phyloP scores from a whole-genome alignment of 2,888 invertebrate genomes.

The Lithophane leautieri region DNA sequence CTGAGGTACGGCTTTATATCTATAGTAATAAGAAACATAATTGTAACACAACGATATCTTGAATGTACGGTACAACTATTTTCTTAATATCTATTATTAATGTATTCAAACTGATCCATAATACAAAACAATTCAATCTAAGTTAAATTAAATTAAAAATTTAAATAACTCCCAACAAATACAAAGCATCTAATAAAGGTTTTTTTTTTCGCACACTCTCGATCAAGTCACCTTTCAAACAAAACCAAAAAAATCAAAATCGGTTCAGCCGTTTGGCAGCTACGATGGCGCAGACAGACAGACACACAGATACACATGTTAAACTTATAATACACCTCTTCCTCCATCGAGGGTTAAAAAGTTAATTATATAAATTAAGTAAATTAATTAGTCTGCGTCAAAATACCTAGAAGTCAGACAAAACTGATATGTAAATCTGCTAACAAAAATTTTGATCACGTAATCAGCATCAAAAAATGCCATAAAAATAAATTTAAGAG shows the following conservation, averaged over 20 bases:
- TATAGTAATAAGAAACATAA: neutral
- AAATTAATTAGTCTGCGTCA: slow-evolving; percentile 14
- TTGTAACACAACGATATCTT: neutral
- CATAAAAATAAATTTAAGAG: neutral
- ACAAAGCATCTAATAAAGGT: no score
- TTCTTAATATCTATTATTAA: neutral
- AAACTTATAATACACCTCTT: no score
- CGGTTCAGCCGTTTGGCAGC: no score
- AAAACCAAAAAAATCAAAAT: no score
- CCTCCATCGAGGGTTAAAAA: no score
- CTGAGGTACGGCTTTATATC: neutral
- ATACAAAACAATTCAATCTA: neutral
- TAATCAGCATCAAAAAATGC: neutral
- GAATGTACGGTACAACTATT: no score
- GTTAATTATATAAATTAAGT: neutral
- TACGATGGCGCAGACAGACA: no score
- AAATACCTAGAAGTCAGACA: slow-evolving; percentile 1
- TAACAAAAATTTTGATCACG: slow-evolving; percentile 18
- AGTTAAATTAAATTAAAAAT: no score
- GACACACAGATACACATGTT: no score
- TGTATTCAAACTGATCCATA: slow-evolving; percentile 4
- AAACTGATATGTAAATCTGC: slow-evolving; percentile 15
- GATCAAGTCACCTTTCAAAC: no score
- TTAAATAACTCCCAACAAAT: no score
- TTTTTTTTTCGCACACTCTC: no score